These are phyloP conservation scores for Petrocephalus microphthalmus DNA, from an alignment of 2,113 vertebrate species.

Conservation along the genomic window DNA sequence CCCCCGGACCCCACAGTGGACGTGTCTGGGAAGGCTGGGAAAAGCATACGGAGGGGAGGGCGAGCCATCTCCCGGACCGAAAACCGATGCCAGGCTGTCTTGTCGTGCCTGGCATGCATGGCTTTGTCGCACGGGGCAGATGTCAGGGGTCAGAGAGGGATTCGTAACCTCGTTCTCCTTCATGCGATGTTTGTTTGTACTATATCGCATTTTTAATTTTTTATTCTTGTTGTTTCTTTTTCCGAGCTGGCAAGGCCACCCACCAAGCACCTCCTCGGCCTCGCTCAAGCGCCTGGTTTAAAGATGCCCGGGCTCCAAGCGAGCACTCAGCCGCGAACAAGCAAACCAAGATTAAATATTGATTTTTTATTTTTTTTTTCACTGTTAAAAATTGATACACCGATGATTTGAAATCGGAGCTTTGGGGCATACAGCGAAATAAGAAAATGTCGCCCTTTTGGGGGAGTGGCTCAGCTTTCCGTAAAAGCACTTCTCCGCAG, in stretches of 20 bases:
- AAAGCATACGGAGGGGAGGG: background rate
- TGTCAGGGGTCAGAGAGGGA: background rate
- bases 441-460: constrained; percentile 16
- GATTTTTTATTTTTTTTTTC: constrained; percentile 31
- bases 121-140: background rate
- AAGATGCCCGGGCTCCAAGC: constrained; percentile 26
- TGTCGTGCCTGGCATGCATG: background rate
- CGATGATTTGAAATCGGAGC: constrained; percentile 41
- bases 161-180: background rate
- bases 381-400: constrained; percentile 36
- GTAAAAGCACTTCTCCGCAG: background rate
- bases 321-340: constrained; percentile 20
- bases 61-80: background rate
- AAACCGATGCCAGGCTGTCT: background rate
- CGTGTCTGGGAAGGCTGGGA: constrained; percentile 11
- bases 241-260: background rate
- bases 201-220: background rate
- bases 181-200: background rate
- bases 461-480: constrained; percentile 22
- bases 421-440: constrained; percentile 29
- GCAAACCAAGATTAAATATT: constrained; percentile 46
- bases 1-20: constrained; percentile 14
- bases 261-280: constrained; percentile 30
- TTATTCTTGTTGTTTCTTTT: background rate
- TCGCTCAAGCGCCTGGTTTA: constrained; percentile 29